A percentile compares a stretch with the other conserved stretches of the same genome.
phyloP scores from a whole-genome alignment of 2,797 vertebrate species.

The Halcyon badia region DNA sequence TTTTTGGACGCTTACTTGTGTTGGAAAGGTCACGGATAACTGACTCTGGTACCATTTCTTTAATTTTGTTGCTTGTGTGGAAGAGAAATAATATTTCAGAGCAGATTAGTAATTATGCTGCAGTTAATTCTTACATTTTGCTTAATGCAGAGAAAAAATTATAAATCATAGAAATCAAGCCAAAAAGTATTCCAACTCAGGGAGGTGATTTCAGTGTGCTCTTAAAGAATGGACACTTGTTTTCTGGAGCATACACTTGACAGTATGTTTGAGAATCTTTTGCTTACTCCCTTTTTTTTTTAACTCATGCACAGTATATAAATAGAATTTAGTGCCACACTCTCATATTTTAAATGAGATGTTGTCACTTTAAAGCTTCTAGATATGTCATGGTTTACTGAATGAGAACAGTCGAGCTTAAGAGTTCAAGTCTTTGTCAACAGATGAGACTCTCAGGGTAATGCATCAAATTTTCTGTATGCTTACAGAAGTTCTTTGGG shows the following conservation, averaged over 20 bases:
- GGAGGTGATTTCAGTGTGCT: neutral
- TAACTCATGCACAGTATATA: neutral
- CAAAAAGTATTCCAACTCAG: fast-evolving
- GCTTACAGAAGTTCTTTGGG: neutral
- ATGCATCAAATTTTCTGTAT: neutral
- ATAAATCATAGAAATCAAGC: neutral
- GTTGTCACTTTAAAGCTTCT: neutral
- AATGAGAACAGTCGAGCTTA: neutral
- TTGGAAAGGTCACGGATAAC: neutral
- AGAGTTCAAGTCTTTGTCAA: neutral
- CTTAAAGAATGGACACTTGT: neutral
- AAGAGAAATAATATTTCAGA: neutral
- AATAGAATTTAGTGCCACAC: neutral
- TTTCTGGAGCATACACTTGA: neutral
- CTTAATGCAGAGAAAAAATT: neutral
- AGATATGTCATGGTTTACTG: neutral
- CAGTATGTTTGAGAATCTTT: neutral
- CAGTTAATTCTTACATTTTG: neutral
- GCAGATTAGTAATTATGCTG: neutral
- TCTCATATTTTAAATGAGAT: neutral
- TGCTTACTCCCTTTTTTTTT: neutral
- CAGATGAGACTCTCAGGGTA: neutral
- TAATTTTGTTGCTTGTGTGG: neutral
- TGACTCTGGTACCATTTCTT: neutral
- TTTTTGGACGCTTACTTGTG: neutral